Percentiles rank a stretch among this genome's conserved stretches.
These are phyloP conservation scores for Oryctes rhinoceros DNA, from an alignment of 1,140 invertebrate genomes.

Conservation along the genomic window DNA sequence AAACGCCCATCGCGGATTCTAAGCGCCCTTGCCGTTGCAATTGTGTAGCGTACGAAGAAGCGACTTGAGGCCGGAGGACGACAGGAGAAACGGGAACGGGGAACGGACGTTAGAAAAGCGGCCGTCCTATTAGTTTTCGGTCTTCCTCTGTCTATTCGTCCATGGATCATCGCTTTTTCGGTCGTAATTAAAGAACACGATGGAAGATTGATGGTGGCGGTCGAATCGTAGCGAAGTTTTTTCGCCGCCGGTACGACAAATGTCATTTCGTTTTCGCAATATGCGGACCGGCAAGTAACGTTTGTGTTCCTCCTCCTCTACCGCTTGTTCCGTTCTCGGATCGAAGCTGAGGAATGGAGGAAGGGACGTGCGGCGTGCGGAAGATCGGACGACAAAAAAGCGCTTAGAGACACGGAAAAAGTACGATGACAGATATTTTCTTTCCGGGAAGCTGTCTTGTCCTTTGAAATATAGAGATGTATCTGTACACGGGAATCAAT, in stretches of 20 bases:
- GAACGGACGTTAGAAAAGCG: background rate
- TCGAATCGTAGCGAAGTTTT: background rate
- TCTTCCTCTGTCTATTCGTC: background rate
- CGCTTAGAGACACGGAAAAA: background rate
- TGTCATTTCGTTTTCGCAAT: background rate
- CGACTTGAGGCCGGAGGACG: background rate
- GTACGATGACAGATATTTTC: constrained; percentile 8
- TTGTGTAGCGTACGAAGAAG: background rate
- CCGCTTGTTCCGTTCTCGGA: background rate
- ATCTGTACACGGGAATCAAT: background rate
- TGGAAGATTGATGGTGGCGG: background rate
- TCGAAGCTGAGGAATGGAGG: too few relatives aligned
- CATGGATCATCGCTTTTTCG: background rate
- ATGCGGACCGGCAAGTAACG: background rate
- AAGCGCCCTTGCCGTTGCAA: background rate
- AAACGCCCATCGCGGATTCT: background rate
- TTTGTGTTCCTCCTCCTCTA: background rate
- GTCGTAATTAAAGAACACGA: background rate
- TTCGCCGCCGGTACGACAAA: constrained; percentile 1
- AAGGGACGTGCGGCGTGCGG: background rate
- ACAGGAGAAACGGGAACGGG: background rate
- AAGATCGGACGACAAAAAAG: background rate
- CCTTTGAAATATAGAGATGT: background rate
- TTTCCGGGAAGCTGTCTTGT: background rate
- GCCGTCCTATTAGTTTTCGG: background rate